Evolutionary conservation across 2,888 invertebrate species (phyloP), one percentile per base, ranked within the genome.

Genomic region (Cremastinae sp.): DNA sequence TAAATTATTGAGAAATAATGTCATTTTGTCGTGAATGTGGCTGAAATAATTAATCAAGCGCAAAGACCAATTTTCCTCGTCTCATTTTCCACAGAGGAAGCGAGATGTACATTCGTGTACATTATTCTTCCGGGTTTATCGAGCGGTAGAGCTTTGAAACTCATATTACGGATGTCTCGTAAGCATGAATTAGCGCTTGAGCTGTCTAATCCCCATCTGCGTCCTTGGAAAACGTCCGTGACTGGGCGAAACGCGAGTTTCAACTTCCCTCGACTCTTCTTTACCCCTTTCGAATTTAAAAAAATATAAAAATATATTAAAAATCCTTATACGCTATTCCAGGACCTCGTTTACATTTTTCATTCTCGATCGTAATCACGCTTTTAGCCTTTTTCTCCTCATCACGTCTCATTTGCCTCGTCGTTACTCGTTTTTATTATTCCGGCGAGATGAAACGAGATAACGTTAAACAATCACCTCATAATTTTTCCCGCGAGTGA

Each of bases 131-230:
- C n/a, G 10, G 3, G 41, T 28, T 74, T 58, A 69, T 74, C 43
- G 69, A 51, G 58, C 69, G 20, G 20, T 62, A n/a, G 39, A 35
- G 1, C 12, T 1, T 28, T 55, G 49, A 56, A 28, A 35, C 22
- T 22, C 37, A 51, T 14, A 59, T 49, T 14, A 16, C 43, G 45
- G 56, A 75, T 80, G 74, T 79, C 80, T 80, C 79, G 65, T 80
- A 77, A 79, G 73, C 68, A 76, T 56, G 76, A 76, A 79, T 80
- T 80, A 79, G 66, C 62, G 78, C 68, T 55, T 78, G 66, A 71
- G 81, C 79, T 79, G 80, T 83, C 2, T 28, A 3, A 3, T 28
- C 28, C 2, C 28, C 28, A 3, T 28, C 5, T 28, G 28, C 28
- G 2, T 5, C 28, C 28, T 28, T 28, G 28, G 28, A 28, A 28